Percentiles rank a stretch among this genome's conserved stretches.
Evolutionary conservation across 2,113 vertebrate genomes (phyloP).

Genomic region (Agapornis roseicollis): DNA sequence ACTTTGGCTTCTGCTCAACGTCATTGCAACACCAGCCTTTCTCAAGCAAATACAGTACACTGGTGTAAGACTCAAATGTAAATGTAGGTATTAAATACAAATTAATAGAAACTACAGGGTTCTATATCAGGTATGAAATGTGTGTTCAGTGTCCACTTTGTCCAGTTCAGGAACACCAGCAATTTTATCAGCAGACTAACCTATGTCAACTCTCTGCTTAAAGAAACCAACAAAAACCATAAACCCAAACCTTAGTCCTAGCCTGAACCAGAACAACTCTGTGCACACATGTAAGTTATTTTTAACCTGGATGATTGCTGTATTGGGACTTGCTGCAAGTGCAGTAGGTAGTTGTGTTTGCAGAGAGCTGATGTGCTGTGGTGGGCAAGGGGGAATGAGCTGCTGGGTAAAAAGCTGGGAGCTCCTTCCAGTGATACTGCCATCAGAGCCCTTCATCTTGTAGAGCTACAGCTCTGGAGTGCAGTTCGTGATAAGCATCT

Average conservation of each 20-base stretch:
- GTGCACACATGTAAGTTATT: accelerated
- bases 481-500: background rate
- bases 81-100: background rate
- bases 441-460: accelerated
- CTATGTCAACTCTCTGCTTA: background rate
- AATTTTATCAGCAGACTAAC: background rate
- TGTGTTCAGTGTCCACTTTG: background rate
- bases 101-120: background rate
- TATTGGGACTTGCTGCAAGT: background rate
- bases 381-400: accelerated
- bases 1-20: background rate
- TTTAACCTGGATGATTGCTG: background rate
- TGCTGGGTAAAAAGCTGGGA: background rate
- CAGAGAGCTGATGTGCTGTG: background rate
- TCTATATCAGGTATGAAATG: background rate
- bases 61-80: background rate
- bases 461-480: background rate
- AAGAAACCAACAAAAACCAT: background rate
- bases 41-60: background rate
- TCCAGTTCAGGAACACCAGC: background rate
- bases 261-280: background rate
- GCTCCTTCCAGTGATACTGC: background rate
- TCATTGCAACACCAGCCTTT: background rate
- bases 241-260: background rate
- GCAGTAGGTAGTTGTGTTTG: background rate